phyloP scores from a whole-genome alignment of 2,888 invertebrate species.

The Polyploca ridens region DNA sequence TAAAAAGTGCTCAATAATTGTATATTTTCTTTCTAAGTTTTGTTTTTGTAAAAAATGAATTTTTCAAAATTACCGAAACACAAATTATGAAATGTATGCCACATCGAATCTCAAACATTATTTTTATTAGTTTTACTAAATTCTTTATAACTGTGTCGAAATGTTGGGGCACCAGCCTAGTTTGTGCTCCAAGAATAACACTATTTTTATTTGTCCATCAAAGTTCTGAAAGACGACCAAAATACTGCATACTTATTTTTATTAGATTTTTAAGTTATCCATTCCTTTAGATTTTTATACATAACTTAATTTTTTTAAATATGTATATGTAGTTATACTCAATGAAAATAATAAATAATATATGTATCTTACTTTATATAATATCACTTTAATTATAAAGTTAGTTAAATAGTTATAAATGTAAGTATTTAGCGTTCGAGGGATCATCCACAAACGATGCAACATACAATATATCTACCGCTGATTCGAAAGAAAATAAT shows the following conservation, averaged over 20 bases:
- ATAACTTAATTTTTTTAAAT: conserved; percentile 17
- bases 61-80: background rate
- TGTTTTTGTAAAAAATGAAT: too few species aligned
- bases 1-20: conserved; percentile 10
- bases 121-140: conserved; percentile 29
- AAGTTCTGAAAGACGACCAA: conserved; percentile 3
- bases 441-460: conserved; percentile 23
- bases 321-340: conserved; percentile 38
- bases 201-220: background rate
- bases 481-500: background rate
- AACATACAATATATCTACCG: background rate
- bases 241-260: conserved; percentile 16
- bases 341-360: conserved; percentile 28
- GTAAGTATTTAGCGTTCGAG: conserved; percentile 30
- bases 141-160: conserved; percentile 23
- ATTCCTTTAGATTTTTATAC: conserved; percentile 50
- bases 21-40: background rate
- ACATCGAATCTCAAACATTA: conserved; percentile 47
- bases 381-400: conserved; percentile 30
- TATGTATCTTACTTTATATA: conserved; percentile 36
- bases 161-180: background rate
- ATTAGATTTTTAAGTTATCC: conserved; percentile 35
- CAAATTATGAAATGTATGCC: conserved; percentile 16
- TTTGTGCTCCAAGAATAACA: background rate
- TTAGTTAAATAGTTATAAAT: conserved; percentile 40